phyloP scores from a whole-genome alignment of 2,888 invertebrate species.

The Amphimallon solstitiale region DNA sequence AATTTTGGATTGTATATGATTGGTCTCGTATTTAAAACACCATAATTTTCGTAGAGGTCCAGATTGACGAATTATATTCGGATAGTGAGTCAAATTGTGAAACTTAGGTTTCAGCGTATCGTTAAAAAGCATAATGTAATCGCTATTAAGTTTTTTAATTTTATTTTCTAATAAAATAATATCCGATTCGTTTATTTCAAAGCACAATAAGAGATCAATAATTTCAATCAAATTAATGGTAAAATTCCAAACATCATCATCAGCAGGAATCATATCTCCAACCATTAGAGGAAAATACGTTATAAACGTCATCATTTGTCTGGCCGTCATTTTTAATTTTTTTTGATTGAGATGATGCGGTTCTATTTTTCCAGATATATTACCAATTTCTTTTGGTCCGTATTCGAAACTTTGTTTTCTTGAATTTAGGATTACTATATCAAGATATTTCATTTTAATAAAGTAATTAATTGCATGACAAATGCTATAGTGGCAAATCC shows the following conservation, averaged over 20 bases:
- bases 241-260: constrained; percentile 47
- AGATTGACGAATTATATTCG: constrained; percentile 43
- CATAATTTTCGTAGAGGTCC: constrained; percentile 45
- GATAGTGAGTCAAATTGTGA: constrained; percentile 47
- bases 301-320: constrained; percentile 46
- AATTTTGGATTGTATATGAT: constrained; percentile 44
- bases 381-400: constrained; percentile 39
- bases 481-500: constrained; percentile 34
- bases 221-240: constrained; percentile 45
- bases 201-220: constrained; percentile 40
- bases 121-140: constrained; percentile 38
- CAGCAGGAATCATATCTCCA: constrained; percentile 44
- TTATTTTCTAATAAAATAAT: constrained; percentile 35
- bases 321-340: constrained; percentile 44
- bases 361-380: constrained; percentile 35
- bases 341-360: constrained; percentile 23
- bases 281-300: constrained; percentile 47
- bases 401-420: constrained; percentile 39
- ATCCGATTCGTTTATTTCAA: constrained; percentile 35
- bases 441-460: constrained; percentile 40
- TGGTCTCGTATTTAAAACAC: constrained; percentile 47
- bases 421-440: constrained; percentile 33
- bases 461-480: constrained; percentile 33
- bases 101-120: constrained; percentile 46
- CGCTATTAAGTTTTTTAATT: constrained; percentile 39